These are phyloP conservation scores for Epinotia ramella DNA, from an alignment of 2,888 invertebrate genomes.

Conservation along the genomic window DNA sequence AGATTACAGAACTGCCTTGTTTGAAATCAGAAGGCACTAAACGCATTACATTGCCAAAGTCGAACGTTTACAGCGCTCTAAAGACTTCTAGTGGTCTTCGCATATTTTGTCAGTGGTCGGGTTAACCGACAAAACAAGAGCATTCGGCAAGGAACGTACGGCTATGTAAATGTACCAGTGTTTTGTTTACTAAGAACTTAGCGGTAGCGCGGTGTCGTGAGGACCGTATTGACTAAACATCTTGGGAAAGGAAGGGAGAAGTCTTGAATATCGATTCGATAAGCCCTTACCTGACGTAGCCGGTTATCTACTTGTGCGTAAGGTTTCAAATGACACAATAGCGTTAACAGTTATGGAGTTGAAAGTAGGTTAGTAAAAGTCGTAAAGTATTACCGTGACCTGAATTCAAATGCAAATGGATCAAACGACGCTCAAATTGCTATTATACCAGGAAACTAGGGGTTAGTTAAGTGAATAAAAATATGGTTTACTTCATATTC, in stretches of 20 bases:
- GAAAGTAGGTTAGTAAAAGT: constrained; percentile 8
- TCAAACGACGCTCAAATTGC: constrained; percentile 1
- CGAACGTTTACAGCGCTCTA: constrained; percentile 58
- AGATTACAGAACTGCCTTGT: constrained; percentile 67
- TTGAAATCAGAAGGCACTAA: constrained; percentile 62
- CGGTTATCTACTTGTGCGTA: constrained; percentile 21
- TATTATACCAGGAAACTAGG: background rate
- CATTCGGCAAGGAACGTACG: constrained; percentile 57
- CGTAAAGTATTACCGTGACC: constrained; percentile 4
- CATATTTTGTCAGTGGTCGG: constrained; percentile 61
- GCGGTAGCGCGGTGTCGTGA: constrained; percentile 57
- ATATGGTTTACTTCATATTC: too few relatives aligned
- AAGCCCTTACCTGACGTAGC: constrained; percentile 33
- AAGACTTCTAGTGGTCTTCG: constrained; percentile 58
- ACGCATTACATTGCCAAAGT: constrained; percentile 61
- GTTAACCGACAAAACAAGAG: constrained; percentile 57
- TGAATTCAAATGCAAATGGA: background rate
- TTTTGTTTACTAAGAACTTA: constrained; percentile 72
- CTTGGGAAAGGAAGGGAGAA: constrained; percentile 47
- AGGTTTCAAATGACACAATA: constrained; percentile 21
- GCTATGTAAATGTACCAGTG: constrained; percentile 64
- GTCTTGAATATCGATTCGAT: constrained; percentile 40
- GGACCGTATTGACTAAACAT: constrained; percentile 66
- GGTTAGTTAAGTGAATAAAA: too few relatives aligned
- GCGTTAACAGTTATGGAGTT: background rate